Evolutionary conservation across 2,113 vertebrate species (phyloP), one percentile per base, ranked within the genome.

Genomic region (Lophius piscatorius): DNA sequence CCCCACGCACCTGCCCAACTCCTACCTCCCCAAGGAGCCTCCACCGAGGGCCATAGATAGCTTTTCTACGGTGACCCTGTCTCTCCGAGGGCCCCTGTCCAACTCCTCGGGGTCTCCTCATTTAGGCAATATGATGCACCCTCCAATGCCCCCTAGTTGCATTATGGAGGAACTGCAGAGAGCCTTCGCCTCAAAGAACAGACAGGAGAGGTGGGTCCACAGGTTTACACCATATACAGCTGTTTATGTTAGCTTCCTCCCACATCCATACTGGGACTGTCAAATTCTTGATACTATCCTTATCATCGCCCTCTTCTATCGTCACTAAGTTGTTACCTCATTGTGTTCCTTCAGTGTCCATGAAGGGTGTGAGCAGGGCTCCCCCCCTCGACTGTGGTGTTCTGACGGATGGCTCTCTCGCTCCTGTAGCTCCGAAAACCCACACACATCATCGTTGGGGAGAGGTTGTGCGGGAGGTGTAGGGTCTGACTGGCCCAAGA

Each of bases 131-230:
- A 90, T 96, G 83, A 91, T 96, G 50, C 95, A 95, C 80, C 92
- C 94, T 71, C 95, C 94, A 9, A 92, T 97, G 92, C 96, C 97
- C 61, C 95, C 96, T 75, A 97, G 95, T 90, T 94, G 95, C 54
- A 95, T 99, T 78, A 98, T 99, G 55, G 97, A 99, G 73, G 97
- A 99, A 86, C 93, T 99, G 57, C 97, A 99, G 83, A 90, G 97
- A 80, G 96, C 97, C 1, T 92, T 99, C 48, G 96, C 97, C 79
- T 94, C 94, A 33, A 99, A 98, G 82, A 95, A 97, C 77, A 92
- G 95, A 17, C 96, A 99, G 89, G 96, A 98, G 66, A 98, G 93
- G 96, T 97, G 84, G 85, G 81, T 49, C 26, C 35, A 28, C 26
- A n/a, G 26, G 23, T 23, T 38, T 47, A 33, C 18, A 31, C n/a